phyloP scores from a whole-genome alignment of 1,140 invertebrate species.

The Coptotermes formosanus region DNA sequence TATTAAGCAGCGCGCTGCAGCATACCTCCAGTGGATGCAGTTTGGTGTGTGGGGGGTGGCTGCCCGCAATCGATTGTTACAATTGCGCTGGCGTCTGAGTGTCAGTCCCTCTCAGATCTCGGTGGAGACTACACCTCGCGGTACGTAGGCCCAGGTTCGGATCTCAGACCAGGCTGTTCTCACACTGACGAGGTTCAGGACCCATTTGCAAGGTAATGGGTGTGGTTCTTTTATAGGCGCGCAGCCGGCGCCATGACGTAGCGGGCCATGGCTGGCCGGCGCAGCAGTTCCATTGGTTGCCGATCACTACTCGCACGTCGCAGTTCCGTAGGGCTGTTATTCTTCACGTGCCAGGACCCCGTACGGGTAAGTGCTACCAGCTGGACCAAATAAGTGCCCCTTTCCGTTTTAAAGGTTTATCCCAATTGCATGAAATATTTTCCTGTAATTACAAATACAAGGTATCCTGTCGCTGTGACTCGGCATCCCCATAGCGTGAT shows the following conservation, averaged over 20 bases:
- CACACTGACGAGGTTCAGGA: neutral
- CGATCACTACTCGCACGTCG: constrained; percentile 30
- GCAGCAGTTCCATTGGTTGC: constrained; percentile 28
- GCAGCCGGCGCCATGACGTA: neutral
- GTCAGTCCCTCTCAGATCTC: neutral
- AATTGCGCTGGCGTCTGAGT: neutral
- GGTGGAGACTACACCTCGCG: neutral
- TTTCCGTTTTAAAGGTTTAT: too few species aligned
- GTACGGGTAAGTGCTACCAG: constrained; percentile 25
- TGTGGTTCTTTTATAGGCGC: constrained; percentile 11
- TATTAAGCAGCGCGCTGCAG: neutral
- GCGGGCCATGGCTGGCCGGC: constrained; percentile 25
- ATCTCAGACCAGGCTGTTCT: neutral
- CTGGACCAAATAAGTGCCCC: neutral
- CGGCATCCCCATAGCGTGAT: too few species aligned
- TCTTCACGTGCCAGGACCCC: constrained; percentile 30
- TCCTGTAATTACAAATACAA: too few species aligned
- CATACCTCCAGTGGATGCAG: neutral
- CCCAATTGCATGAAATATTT: too few species aligned
- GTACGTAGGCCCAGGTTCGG: neutral
- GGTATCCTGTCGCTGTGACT: too few species aligned
- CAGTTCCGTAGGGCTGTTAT: constrained; percentile 22
- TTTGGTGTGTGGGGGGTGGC: neutral
- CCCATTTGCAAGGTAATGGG: neutral
- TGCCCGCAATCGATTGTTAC: neutral